Percentiles rank a stretch among this genome's conserved stretches.
Evolutionary conservation across 2,888 invertebrate genomes (phyloP).

Genomic region (Arrhopalites spinosus): DNA sequence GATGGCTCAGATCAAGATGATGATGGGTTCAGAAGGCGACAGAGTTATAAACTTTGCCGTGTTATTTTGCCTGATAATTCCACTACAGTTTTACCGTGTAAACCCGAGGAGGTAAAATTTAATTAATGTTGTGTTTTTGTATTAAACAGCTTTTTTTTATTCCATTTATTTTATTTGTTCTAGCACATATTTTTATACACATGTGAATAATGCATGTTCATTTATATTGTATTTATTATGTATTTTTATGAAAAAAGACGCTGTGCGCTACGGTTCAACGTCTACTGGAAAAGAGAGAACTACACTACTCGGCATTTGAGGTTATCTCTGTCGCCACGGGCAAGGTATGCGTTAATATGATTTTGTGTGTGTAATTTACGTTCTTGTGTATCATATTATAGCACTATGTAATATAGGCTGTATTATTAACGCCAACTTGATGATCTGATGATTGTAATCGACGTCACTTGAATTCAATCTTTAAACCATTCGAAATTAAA

Average conservation of each 20-base stretch:
- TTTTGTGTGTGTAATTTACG: conserved; percentile 6
- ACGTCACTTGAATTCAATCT: not conserved
- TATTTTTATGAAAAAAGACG: no score
- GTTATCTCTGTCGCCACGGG: conserved; percentile 66
- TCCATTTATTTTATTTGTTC: no score
- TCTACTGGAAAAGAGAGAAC: conserved; percentile 80
- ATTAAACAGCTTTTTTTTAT: no score
- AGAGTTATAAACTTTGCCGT: conserved; percentile 67
- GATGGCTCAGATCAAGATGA: conserved; percentile 55
- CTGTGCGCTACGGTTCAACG: conserved; percentile 79
- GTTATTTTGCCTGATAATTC: conserved; percentile 89
- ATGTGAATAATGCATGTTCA: no score
- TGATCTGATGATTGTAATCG: not conserved
- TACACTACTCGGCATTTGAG: conserved; percentile 80
- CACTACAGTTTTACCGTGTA: conserved; percentile 87
- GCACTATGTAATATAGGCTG: not conserved
- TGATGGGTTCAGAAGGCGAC: conserved; percentile 51
- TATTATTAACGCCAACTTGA: not conserved
- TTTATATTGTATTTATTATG: no score
- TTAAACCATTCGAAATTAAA: not conserved
- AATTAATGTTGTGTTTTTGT: no score
- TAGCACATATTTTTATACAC: no score
- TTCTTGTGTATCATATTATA: not conserved
- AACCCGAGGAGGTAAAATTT: conserved; percentile 65
- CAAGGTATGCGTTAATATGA: conserved; percentile 58